These are phyloP conservation scores for Amyelois transitella DNA, from an alignment of 1,140 invertebrate genomes.

Conservation along the genomic window DNA sequence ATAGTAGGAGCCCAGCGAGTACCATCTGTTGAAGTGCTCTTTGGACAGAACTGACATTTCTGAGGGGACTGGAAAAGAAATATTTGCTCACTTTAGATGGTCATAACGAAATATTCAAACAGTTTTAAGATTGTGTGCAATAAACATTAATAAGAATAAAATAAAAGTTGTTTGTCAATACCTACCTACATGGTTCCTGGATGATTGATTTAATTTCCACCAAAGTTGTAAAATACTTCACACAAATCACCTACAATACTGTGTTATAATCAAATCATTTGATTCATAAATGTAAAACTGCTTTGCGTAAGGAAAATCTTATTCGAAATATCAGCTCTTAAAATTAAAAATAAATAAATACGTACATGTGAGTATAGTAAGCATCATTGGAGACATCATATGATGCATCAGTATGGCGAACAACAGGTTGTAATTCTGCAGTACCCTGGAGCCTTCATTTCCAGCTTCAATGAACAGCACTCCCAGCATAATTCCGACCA, in stretches of 20 bases:
- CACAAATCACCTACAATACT: no score
- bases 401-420: slow-evolving; percentile 89
- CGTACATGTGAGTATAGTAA: slow-evolving; percentile 88
- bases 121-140: no score
- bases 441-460: slow-evolving; percentile 80
- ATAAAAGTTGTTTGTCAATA: no score
- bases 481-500: slow-evolving; percentile 84
- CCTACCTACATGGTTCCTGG: no score
- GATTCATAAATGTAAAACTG: no score
- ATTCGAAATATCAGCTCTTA: background rate
- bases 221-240: no score
- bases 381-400: slow-evolving; percentile 90
- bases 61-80: slow-evolving; percentile 85
- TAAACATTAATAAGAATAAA: no score
- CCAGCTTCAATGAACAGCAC: slow-evolving; percentile 82
- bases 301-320: background rate
- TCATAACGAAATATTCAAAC: no score
- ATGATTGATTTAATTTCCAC: no score
- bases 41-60: slow-evolving; percentile 93
- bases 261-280: no score
- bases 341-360: slow-evolving; percentile 13
- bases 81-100: background rate
- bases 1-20: slow-evolving; percentile 95
- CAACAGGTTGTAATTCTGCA: slow-evolving; percentile 88
- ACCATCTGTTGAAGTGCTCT: slow-evolving; percentile 98